Conservation (phyloP, 2,888 invertebrate genomes). For the Platycheirus rosarum region DNA sequence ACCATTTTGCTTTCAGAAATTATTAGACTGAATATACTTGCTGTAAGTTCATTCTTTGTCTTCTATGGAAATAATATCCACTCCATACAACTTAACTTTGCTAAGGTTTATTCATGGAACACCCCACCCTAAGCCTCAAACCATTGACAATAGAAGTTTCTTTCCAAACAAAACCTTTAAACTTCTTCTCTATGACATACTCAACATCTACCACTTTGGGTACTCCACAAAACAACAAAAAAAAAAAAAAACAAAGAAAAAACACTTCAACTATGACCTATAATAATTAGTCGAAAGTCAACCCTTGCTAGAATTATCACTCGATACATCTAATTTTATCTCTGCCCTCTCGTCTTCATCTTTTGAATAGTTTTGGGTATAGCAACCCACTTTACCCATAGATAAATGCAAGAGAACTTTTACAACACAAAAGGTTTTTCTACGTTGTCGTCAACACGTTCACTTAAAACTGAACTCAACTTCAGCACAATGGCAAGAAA, state of each 20-base stretch:
- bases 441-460: constrained; percentile 53
- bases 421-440: constrained; percentile 44
- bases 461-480: constrained; percentile 50
- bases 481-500: constrained; percentile 42
- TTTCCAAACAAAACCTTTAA: too few relatives aligned
- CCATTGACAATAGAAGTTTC: constrained; percentile 17
- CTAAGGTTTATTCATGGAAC: constrained; percentile 30
- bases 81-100: constrained; percentile 9
- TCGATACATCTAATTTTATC: constrained; percentile 45
- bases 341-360: constrained; percentile 37
- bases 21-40: constrained; percentile 8
- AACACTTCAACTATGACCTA: constrained; percentile 44
- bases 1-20: constrained; percentile 14
- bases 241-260: not conserved
- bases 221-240: not conserved
- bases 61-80: constrained; percentile 11
- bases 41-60: constrained; percentile 24
- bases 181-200: constrained; percentile 5
- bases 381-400: too few relatives aligned
- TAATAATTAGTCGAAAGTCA: constrained; percentile 48
- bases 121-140: too few relatives aligned
- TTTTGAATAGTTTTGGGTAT: constrained; percentile 36
- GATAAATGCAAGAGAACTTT: constrained; percentile 18
- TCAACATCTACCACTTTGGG: not conserved
- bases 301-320: constrained; percentile 42